These are phyloP conservation scores for Listrodromus nycthemerus DNA, from an alignment of 2,888 invertebrate genomes.

Conservation along the genomic window DNA sequence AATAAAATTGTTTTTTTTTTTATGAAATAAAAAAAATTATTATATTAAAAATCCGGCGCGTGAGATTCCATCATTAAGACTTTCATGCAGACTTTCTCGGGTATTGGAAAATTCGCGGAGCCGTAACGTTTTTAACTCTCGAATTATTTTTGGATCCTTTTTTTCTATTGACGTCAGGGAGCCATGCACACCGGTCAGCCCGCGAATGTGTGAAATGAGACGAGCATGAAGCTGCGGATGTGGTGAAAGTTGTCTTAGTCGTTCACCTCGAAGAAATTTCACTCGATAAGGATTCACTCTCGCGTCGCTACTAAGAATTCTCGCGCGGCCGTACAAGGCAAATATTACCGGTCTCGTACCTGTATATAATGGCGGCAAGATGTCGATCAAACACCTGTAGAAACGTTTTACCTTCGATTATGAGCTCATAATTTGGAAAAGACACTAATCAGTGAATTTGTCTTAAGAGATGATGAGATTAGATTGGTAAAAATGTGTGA, in stretches of 20 bases:
- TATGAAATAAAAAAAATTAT: too few species aligned
- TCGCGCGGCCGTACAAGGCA: slow-evolving; percentile 14
- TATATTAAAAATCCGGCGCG: not conserved
- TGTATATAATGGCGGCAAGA: not conserved
- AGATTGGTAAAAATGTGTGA: too few species aligned
- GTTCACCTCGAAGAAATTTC: slow-evolving; percentile 53
- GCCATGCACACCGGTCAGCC: slow-evolving; percentile 7
- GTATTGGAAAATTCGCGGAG: not conserved
- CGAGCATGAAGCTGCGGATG: slow-evolving; percentile 26
- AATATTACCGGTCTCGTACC: slow-evolving; percentile 7
- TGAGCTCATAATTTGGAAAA: too few species aligned
- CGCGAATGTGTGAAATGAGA: slow-evolving; percentile 13
- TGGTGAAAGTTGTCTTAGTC: slow-evolving; percentile 49
- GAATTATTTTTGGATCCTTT: not conserved
- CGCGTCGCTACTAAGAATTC: slow-evolving; percentile 31
- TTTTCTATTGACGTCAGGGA: slow-evolving; percentile 4
- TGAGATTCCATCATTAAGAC: not conserved
- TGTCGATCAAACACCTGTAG: too few species aligned
- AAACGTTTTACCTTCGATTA: too few species aligned
- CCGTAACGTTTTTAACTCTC: not conserved
- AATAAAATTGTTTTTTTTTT: too few species aligned
- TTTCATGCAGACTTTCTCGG: not conserved
- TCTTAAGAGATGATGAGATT: too few species aligned
- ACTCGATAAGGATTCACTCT: slow-evolving; percentile 58
- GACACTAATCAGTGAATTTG: too few species aligned